Evolutionary conservation across 1,140 invertebrate genomes (phyloP).

Genomic region (Tetraneura akinire): DNA sequence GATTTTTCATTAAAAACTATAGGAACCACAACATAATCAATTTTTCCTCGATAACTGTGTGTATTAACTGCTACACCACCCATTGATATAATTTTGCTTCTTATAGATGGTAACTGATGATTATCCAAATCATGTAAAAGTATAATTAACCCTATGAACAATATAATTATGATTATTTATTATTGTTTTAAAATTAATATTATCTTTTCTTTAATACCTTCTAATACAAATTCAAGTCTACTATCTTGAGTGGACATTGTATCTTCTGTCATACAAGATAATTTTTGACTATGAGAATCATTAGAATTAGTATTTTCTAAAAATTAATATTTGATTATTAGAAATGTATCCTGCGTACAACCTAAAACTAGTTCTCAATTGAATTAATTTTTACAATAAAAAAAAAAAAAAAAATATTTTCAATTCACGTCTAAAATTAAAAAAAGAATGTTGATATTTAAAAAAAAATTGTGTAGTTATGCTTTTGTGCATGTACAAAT

Average conservation of each 20-base stretch:
- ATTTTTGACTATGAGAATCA: constrained; percentile 28
- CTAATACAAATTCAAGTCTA: constrained; percentile 43
- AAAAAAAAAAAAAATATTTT: too few relatives aligned
- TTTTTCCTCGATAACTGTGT: constrained; percentile 32
- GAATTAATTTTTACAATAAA: too few relatives aligned
- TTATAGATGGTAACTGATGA: constrained; percentile 32
- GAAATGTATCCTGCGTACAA: too few relatives aligned
- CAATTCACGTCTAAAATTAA: too few relatives aligned
- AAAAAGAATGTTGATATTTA: too few relatives aligned
- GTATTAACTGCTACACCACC: constrained; percentile 38
- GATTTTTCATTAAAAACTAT: constrained; percentile 40
- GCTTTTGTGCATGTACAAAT: too few relatives aligned
- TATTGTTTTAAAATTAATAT: neutral
- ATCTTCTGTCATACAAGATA: constrained; percentile 22
- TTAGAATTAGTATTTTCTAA: constrained; percentile 1
- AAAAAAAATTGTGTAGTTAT: too few relatives aligned
- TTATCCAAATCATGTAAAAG: constrained; percentile 29
- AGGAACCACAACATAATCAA: constrained; percentile 37
- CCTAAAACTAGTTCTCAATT: too few relatives aligned
- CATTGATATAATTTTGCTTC: constrained; percentile 44
- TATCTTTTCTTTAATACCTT: neutral
- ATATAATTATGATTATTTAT: neutral
- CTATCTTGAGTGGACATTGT: constrained; percentile 47
- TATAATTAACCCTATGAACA: constrained; percentile 18
- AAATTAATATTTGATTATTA: too few relatives aligned